Base-by-base conservation (phyloP, 53 echinoderm and acorn worm genomes). In the Mesocentrotus franciscanus region DNA sequence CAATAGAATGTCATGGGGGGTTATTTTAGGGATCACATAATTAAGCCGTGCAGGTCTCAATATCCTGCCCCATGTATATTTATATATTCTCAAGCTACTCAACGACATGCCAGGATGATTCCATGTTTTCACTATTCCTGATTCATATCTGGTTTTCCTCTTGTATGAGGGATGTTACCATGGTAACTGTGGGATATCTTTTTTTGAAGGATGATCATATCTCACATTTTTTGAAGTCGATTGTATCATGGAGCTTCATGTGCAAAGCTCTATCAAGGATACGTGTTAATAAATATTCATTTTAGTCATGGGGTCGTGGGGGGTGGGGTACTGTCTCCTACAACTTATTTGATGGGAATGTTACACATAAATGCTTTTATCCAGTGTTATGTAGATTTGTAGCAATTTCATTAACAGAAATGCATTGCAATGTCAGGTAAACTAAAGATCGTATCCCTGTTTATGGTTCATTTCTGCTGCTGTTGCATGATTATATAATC, bases 11-110 rank as follows among this genome's bases (percentile, higher is more conserved):
- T 74, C 32, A 74, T 74, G 74, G 13, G 13, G 68, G 74, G 74
- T 74, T 74, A 74, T 74, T 74, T 74, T 74, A 9, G 32, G 74
- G 74, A 74, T 74, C 74, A 74, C 29, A 74, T 74, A 74, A 74
- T 74, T 74, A 74, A 74, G 74, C 29, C 14, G 10, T 74, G 32
- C 29, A 1, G 32, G 29, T 74, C 74, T 74, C 68, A 68, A 68
- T 30, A 74, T 74, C 74, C 74, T 74, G 74, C 18, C 74, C 12
- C 30, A 30, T 11, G 32, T 74, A 30, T 74, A 74, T 74, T 74
- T 74, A 74, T 74, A 68, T 16, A 29, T 9, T 71, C 29, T 30
- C 74, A 74, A 74, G 74, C 74, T 49, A 71, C 71, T 74, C 74
- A 74, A 74, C 14, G 30, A 32, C 84, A 84, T 42, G 84, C 20